Evolutionary conservation across 2,113 vertebrate genomes (phyloP).

Genomic region (Dromas ardeola): DNA sequence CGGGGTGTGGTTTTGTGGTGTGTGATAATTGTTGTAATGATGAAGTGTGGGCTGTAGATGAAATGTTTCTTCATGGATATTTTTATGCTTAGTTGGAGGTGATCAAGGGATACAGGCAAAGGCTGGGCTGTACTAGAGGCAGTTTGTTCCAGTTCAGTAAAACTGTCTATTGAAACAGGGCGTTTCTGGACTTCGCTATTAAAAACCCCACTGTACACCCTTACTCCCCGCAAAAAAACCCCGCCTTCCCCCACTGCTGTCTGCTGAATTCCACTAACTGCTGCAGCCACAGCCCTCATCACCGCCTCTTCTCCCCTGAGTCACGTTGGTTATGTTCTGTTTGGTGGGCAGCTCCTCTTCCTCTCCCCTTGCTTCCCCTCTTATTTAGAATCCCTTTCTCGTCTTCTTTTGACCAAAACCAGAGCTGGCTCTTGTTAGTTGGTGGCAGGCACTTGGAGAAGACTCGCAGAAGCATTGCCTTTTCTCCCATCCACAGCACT

Average conservation of each 20-base stretch:
- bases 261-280: neutral
- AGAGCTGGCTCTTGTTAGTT: neutral
- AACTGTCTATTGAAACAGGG: neutral
- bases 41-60: slow-evolving; percentile 26
- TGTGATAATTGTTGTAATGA: slow-evolving; percentile 13
- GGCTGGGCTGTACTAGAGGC: neutral
- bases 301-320: neutral
- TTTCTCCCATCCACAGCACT: neutral
- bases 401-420: neutral
- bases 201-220: neutral
- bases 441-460: neutral
- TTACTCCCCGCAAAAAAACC: neutral
- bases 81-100: slow-evolving; percentile 37
- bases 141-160: neutral
- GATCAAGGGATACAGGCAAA: slow-evolving; percentile 5
- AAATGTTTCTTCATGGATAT: slow-evolving; percentile 13
- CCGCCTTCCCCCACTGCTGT: neutral
- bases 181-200: neutral
- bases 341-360: neutral
- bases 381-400: neutral
- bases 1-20: neutral
- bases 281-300: neutral
- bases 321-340: neutral
- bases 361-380: neutral
- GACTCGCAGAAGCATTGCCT: neutral